A percentile compares a stretch with the other conserved stretches of the same genome.
Conservation (phyloP, 2,113 vertebrate genomes). For the Typhlomys cinereus region DNA sequence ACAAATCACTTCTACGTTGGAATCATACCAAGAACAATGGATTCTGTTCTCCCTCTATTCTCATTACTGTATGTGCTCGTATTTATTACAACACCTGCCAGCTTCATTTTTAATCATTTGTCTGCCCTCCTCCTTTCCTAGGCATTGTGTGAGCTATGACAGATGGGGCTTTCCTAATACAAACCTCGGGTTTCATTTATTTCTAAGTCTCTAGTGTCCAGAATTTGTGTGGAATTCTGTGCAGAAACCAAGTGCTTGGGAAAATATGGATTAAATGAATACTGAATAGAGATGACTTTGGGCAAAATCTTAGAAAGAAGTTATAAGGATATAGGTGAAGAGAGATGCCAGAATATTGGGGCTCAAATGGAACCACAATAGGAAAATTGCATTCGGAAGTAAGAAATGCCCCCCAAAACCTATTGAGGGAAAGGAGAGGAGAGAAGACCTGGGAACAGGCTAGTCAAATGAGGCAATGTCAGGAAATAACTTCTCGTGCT, state of each 20-base stretch:
- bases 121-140: not conserved
- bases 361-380: no score
- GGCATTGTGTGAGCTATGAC: not conserved
- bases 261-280: not conserved
- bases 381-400: fast-evolving
- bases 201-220: not conserved
- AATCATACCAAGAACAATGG: not conserved
- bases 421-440: not conserved
- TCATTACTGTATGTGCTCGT: not conserved
- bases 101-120: not conserved
- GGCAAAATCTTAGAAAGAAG: not conserved
- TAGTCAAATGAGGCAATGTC: no score
- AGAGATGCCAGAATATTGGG: not conserved
- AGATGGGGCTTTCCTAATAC: not conserved
- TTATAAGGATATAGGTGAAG: not conserved
- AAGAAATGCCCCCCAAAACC: not conserved
- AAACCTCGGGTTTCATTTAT: not conserved
- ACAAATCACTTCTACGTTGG: conserved; percentile 24
- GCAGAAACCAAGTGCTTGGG: not conserved
- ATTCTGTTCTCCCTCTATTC: not conserved
- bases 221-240: not conserved
- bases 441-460: not conserved
- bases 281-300: not conserved
- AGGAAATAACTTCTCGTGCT: not conserved
- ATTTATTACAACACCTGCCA: not conserved